Evolutionary conservation across 2,888 invertebrate species (phyloP).

Genomic region (Tipula helvola): DNA sequence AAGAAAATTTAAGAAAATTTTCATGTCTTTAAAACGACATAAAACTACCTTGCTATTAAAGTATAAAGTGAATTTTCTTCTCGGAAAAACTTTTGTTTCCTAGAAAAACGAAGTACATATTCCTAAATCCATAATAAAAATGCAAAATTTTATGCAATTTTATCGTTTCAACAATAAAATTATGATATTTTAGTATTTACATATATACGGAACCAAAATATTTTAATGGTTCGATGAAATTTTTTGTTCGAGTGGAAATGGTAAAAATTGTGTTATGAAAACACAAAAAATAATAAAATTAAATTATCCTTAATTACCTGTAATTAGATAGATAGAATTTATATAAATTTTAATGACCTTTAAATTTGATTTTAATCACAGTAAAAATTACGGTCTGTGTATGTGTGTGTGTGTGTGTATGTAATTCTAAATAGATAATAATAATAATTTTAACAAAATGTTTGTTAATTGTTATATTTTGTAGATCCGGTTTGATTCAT

Average conservation of each 20-base stretch:
- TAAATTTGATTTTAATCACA: neutral
- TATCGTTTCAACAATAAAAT: neutral
- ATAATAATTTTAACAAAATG: no score
- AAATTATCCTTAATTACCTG: neutral
- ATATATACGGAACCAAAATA: neutral
- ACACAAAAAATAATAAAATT: neutral
- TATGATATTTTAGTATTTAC: neutral
- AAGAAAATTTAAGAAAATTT: neutral
- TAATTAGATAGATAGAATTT: neutral
- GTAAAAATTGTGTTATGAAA: neutral
- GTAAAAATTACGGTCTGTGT: neutral
- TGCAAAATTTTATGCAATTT: neutral
- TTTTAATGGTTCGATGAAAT: neutral
- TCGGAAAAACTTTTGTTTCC: neutral
- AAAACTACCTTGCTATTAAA: neutral
- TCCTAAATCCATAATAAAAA: neutral
- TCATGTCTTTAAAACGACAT: neutral
- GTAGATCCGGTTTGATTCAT: constrained; percentile 52
- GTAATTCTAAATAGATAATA: no score
- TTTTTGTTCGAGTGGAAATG: neutral
- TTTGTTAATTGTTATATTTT: constrained; percentile 18
- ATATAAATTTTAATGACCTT: neutral
- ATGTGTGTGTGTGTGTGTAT: no score
- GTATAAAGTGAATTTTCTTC: neutral
- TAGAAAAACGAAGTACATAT: neutral